Evolutionary conservation across 2,888 invertebrate species (phyloP).

Genomic region (Electrophaes corylata): DNA sequence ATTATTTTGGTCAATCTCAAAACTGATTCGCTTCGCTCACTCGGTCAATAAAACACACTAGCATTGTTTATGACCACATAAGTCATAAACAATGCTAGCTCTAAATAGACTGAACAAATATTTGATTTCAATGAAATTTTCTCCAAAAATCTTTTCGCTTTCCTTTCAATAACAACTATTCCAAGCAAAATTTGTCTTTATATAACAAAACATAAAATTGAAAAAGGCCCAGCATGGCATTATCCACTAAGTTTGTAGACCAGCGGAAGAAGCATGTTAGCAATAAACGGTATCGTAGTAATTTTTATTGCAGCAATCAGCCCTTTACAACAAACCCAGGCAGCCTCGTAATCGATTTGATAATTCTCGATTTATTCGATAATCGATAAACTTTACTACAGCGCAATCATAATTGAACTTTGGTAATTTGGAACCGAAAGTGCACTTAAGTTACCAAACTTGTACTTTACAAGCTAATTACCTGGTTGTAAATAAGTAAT

Average conservation of each 20-base stretch:
- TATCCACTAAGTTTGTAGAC: slow-evolving; percentile 8
- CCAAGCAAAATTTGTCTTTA: not conserved
- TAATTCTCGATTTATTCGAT: slow-evolving; percentile 30
- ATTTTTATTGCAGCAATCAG: slow-evolving; percentile 48
- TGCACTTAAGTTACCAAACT: slow-evolving; percentile 7
- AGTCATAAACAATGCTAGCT: too few species aligned
- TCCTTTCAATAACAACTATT: not conserved
- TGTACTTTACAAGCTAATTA: slow-evolving; percentile 6
- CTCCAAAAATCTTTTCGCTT: slow-evolving; percentile 5
- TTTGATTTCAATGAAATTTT: not conserved
- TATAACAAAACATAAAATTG: not conserved
- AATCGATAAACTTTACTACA: slow-evolving; percentile 28
- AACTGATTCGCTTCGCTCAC: too few species aligned
- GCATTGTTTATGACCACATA: too few species aligned
- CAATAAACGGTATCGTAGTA: slow-evolving; percentile 44
- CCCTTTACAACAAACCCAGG: slow-evolving; percentile 47
- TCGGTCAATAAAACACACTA: too few species aligned
- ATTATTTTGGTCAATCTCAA: too few species aligned
- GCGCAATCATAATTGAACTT: slow-evolving; percentile 25
- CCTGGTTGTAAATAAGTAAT: not conserved
- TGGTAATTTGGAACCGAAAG: slow-evolving; percentile 16
- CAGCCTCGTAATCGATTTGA: slow-evolving; percentile 44
- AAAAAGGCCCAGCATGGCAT: slow-evolving; percentile 16
- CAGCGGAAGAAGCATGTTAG: slow-evolving; percentile 39
- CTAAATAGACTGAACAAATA: not conserved